phyloP scores from a whole-genome alignment of 2,113 vertebrate species.

The Microtus ochrogaster region DNA sequence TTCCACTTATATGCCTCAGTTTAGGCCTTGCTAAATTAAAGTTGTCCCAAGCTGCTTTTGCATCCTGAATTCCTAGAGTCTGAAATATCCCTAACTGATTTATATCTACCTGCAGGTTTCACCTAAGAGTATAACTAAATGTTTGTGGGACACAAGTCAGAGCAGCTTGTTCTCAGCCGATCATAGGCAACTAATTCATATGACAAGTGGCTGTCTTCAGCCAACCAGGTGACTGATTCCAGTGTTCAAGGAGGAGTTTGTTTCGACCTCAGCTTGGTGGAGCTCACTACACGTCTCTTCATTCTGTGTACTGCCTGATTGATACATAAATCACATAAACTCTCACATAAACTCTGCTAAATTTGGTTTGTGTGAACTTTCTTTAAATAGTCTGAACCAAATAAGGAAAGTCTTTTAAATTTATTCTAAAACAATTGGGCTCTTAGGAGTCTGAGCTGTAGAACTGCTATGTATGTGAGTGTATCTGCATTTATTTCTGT shows the following conservation, averaged over 20 bases:
- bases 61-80: not conserved
- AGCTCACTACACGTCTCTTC: not conserved
- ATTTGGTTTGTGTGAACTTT: not conserved
- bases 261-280: too few species aligned
- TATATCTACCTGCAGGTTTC: not conserved
- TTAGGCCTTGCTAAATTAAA: not conserved
- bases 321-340: not conserved
- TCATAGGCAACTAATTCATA: not conserved
- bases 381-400: not conserved
- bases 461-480: not conserved
- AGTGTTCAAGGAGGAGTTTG: too few species aligned
- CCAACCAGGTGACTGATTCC: not conserved
- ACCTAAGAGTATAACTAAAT: too few species aligned
- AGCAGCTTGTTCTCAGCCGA: not conserved
- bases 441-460: not conserved
- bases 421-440: slow-evolving; percentile 12
- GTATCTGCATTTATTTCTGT: not conserved
- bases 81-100: not conserved
- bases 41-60: not conserved
- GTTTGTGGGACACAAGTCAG: not conserved
- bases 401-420: not conserved
- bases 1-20: not conserved
- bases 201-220: not conserved
- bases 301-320: not conserved
- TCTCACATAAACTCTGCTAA: not conserved